A percentile compares a stretch with the other conserved stretches of the same genome.
phyloP scores from a whole-genome alignment of 2,888 invertebrate genomes.

The Rotaria macrura region DNA sequence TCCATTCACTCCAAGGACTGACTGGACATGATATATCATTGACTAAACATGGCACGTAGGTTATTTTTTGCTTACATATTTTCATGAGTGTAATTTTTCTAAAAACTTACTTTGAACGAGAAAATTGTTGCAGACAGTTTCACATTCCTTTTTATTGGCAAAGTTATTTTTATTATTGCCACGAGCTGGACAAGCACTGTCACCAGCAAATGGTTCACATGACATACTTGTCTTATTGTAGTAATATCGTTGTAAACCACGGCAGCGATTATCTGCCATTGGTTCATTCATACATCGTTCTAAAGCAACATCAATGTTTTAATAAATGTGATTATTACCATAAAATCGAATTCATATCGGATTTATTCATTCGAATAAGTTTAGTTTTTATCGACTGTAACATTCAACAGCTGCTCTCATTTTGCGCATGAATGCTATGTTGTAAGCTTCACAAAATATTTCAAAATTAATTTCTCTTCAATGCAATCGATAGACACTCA shows the following conservation, averaged over 20 bases:
- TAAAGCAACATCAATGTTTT: no score
- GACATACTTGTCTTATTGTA: constrained; percentile 16
- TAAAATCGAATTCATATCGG: no score
- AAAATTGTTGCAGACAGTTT: neutral
- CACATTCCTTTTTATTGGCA: constrained; percentile 33
- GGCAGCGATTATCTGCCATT: constrained; percentile 21
- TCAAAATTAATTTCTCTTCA: no score
- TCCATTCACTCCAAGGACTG: constrained; percentile 72
- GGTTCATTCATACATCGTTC: constrained; percentile 21
- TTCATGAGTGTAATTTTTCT: neutral
- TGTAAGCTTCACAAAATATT: no score
- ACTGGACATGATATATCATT: constrained; percentile 44
- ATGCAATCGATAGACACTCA: no score
- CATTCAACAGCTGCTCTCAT: no score
- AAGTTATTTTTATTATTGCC: constrained; percentile 34
- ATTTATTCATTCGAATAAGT: no score
- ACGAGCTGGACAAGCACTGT: constrained; percentile 24
- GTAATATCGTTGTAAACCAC: constrained; percentile 25
- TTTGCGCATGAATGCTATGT: no score
- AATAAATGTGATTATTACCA: no score
- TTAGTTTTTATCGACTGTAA: no score
- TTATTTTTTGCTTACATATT: no score
- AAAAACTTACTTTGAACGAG: neutral
- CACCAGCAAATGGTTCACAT: constrained; percentile 63
- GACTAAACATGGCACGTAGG: neutral